These are phyloP conservation scores for Deilephila elpenor DNA, from an alignment of 2,888 invertebrate species.

Conservation along the genomic window DNA sequence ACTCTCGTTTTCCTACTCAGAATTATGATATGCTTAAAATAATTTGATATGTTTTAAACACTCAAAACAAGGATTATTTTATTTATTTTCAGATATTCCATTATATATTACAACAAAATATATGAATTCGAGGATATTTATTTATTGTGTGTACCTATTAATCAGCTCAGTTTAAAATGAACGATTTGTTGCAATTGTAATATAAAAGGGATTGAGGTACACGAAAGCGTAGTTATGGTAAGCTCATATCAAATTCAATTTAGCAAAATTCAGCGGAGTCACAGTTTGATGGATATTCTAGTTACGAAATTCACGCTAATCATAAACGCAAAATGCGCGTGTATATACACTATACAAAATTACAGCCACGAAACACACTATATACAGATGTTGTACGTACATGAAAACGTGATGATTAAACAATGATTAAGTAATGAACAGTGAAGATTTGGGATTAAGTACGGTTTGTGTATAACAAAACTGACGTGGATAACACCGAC, in stretches of 20 bases:
- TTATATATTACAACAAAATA: too few relatives aligned
- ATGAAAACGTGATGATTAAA: constrained; percentile 13
- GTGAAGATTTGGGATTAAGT: constrained; percentile 9
- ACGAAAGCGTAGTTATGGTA: background rate
- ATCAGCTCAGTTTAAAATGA: background rate
- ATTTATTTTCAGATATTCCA: too few relatives aligned
- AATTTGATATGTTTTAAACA: too few relatives aligned
- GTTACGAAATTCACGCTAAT: constrained; percentile 1
- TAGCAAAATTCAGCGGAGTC: background rate
- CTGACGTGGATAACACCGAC: background rate
- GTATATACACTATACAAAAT: background rate
- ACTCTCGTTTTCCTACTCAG: too few relatives aligned
- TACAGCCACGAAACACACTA: background rate
- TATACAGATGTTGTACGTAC: background rate
- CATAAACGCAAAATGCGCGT: background rate
- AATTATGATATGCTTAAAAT: too few relatives aligned
- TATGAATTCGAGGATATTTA: too few relatives aligned
- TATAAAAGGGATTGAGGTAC: background rate
- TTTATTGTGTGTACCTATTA: too few relatives aligned
- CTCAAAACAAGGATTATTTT: too few relatives aligned
- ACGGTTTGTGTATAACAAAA: background rate
- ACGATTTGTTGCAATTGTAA: background rate
- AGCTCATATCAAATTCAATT: background rate
- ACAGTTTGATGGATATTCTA: background rate
- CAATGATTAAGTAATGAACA: constrained; percentile 22